Evolutionary conservation across 2,888 invertebrate species (phyloP), one percentile per base, ranked within the genome.

Genomic region (Dicranocentrus wangi): DNA sequence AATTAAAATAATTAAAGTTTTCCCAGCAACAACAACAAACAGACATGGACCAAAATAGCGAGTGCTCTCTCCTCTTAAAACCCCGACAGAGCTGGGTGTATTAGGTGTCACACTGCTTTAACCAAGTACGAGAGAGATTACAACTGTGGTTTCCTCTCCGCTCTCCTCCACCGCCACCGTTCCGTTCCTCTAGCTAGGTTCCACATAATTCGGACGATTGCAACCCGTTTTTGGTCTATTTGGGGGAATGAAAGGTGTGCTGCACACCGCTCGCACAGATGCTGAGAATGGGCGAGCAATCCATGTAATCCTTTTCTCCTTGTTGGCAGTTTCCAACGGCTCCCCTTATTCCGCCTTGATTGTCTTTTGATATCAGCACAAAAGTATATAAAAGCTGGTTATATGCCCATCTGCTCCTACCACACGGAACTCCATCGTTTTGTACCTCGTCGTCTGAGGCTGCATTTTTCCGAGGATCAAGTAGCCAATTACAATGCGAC

Each of bases 1-100:
- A 75, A 75, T 75, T 75, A 75, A 75, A 75, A 75, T 66, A 75
- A 75, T 75, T 75, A 75, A 66, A 75, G 42, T 75, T 75, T 42
- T 42, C 21, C 42, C 72, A 55, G n/a, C 43, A 15, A 47, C 10
- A 60, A 47, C 32, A 27, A 63, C 27, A 1, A 72, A 32, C 21
- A 61, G 42, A 43, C 27, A 5, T 61, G 47, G n/a, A 15, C 2
- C 10, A 47, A 47, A n/a, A 47, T 47, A 47, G 47, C 13, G 39
- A 39, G 39, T 10, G 10, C 47, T 10, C n/a, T 7, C 15, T 47
- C 47, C 32, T 32, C 32, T 32, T 7, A 7, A 32, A 32, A 7
- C 32, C 32, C n/a, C 47, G n/a, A 10, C 7, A 47, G n/a, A n/a
- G 47, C 47, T 47, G 32, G 32, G 15, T 39, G 13, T 39, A 8